Percentiles rank a stretch among this genome's conserved stretches.
These are phyloP conservation scores for Drosophila bocqueti DNA, from an alignment of 1,140 invertebrate species.

Conservation along the genomic window DNA sequence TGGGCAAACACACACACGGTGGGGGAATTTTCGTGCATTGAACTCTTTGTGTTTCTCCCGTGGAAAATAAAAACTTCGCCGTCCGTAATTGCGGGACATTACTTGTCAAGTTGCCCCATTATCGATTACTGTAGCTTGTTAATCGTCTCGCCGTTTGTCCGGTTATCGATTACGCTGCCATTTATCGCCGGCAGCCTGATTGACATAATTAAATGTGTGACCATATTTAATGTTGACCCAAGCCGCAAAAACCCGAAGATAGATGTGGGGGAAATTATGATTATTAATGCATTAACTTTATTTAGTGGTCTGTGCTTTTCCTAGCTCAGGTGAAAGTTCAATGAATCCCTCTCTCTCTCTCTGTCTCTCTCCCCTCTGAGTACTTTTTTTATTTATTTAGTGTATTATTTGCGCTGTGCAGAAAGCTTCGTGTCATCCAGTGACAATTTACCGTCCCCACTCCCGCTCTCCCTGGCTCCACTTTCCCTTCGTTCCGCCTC, in stretches of 20 bases:
- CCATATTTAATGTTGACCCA: slow-evolving; percentile 65
- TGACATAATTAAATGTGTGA: slow-evolving; percentile 74
- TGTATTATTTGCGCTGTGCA: slow-evolving; percentile 51
- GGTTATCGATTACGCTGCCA: slow-evolving; percentile 64
- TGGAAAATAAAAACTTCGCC: background rate
- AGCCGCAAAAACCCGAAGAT: slow-evolving; percentile 49
- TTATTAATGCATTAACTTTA: slow-evolving; percentile 74
- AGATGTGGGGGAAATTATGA: slow-evolving; percentile 53
- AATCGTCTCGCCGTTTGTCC: slow-evolving; percentile 30
- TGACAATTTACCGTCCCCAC: slow-evolving; percentile 66
- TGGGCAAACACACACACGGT: background rate
- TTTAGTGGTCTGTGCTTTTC: slow-evolving; percentile 29
- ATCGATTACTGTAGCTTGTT: slow-evolving; percentile 23
- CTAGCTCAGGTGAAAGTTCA: slow-evolving; percentile 50
- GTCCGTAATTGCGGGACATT: background rate
- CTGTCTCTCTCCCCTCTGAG: background rate
- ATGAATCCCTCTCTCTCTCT: slow-evolving; percentile 10
- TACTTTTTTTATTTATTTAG: slow-evolving; percentile 34
- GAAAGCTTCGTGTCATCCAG: slow-evolving; percentile 81
- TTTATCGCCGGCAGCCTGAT: slow-evolving; percentile 54
- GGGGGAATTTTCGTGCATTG: slow-evolving; percentile 6
- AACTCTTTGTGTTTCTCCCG: background rate
- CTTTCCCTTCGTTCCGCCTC: slow-evolving; percentile 31
- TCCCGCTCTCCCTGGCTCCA: background rate
- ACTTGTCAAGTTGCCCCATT: slow-evolving; percentile 12